Evolutionary conservation across 2,888 invertebrate species (phyloP).

Genomic region (Andrena hattorfiana): DNA sequence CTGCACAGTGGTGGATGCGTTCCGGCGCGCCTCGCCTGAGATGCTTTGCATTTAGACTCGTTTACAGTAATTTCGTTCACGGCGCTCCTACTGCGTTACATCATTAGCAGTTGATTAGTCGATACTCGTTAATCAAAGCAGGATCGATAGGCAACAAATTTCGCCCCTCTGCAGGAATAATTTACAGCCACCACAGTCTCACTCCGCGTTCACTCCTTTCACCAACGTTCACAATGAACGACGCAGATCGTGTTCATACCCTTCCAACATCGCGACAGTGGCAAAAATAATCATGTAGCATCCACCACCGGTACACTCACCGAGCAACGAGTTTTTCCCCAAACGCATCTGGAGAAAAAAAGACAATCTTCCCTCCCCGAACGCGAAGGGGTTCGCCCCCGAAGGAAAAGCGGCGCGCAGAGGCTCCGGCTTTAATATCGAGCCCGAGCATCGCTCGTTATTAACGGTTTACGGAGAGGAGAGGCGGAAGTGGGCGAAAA

Average conservation of each 20-base stretch:
- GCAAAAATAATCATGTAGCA: not conserved
- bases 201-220: too few species aligned
- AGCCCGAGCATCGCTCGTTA: slow-evolving; percentile 37
- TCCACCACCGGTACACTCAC: not conserved
- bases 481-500: slow-evolving; percentile 1
- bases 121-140: not conserved
- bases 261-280: too few species aligned
- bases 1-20: slow-evolving; percentile 12
- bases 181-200: not conserved
- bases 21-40: not conserved
- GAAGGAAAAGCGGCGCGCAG: slow-evolving; percentile 12
- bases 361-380: not conserved
- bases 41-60: slow-evolving; percentile 34
- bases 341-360: not conserved
- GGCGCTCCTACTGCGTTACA: slow-evolving; percentile 6
- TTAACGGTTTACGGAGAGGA: slow-evolving; percentile 36
- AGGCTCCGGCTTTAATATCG: slow-evolving; percentile 39
- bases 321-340: not conserved
- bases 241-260: too few species aligned
- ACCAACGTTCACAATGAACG: too few species aligned
- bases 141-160: not conserved
- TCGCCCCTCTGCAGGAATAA: not conserved
- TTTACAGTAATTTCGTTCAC: slow-evolving; percentile 37
- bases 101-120: slow-evolving; percentile 12
- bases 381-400: not conserved